Conservation (phyloP, 2,797 vertebrate species). For the Lemur catta region DNA sequence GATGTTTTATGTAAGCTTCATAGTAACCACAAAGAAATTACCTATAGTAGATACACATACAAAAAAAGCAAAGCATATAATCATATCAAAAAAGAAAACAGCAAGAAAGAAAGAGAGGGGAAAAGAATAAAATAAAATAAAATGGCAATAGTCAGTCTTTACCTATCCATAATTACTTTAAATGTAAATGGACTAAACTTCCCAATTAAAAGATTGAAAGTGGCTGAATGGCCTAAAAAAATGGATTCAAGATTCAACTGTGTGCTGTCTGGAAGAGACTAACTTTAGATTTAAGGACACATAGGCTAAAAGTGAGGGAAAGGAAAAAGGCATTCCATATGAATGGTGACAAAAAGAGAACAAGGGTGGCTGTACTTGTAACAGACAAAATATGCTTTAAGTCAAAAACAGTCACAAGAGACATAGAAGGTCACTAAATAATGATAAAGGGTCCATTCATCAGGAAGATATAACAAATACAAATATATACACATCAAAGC, state of each 20-base stretch:
- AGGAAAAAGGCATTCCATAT: neutral
- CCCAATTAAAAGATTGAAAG: neutral
- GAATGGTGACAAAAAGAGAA: neutral
- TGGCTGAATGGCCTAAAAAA: neutral
- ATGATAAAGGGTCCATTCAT: neutral
- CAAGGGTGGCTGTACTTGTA: neutral
- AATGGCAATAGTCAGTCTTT: neutral
- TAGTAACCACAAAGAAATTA: neutral
- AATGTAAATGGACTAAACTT: neutral
- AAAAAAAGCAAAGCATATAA: neutral
- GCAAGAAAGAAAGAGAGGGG: neutral
- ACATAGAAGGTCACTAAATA: neutral
- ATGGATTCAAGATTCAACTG: neutral
- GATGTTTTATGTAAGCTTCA: no score
- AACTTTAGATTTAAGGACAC: neutral
- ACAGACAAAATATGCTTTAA: neutral
- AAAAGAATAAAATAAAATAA: neutral
- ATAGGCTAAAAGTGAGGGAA: neutral
- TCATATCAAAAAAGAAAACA: neutral
- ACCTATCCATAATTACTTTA: neutral
- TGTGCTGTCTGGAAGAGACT: neutral
- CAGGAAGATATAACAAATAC: neutral
- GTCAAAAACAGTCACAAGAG: neutral
- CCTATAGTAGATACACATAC: neutral
- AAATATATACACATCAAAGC: neutral